phyloP scores from a whole-genome alignment of 2,113 vertebrate genomes.

The Pipa parva region DNA sequence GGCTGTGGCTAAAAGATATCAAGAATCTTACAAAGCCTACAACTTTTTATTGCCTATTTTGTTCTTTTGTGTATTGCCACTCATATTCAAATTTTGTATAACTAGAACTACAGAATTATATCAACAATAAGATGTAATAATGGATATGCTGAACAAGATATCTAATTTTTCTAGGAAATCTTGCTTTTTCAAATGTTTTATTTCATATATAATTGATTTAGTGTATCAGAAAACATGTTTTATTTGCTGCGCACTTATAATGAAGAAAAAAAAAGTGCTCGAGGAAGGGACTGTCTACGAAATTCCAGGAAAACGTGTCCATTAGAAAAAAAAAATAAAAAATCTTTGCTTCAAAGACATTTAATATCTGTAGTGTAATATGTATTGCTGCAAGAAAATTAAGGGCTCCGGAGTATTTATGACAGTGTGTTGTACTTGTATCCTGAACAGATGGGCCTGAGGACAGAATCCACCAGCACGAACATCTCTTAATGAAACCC shows the following conservation, averaged over 20 bases:
- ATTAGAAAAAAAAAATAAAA: slow-evolving; percentile 14
- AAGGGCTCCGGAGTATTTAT: slow-evolving; percentile 27
- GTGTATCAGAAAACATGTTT: slow-evolving; percentile 11
- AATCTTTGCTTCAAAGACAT: slow-evolving; percentile 26
- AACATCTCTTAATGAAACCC: slow-evolving; percentile 39
- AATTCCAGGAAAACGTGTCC: background rate
- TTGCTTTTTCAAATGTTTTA: slow-evolving; percentile 22
- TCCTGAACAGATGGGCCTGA: slow-evolving; percentile 27
- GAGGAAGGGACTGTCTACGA: slow-evolving; percentile 4
- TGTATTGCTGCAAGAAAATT: slow-evolving; percentile 35
- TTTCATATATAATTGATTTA: slow-evolving; percentile 11
- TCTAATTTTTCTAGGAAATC: too few relatives aligned
- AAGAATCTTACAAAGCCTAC: too few relatives aligned
- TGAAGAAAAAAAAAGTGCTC: slow-evolving; percentile 10
- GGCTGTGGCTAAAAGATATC: too few relatives aligned
- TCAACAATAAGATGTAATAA: too few relatives aligned
- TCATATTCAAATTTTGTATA: too few relatives aligned
- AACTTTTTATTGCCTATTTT: too few relatives aligned
- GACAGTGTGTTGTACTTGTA: slow-evolving; percentile 12
- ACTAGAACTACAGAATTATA: too few relatives aligned
- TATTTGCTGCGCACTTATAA: background rate
- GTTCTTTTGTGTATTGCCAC: too few relatives aligned
- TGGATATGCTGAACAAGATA: too few relatives aligned
- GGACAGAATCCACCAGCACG: slow-evolving; percentile 21
- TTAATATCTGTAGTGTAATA: slow-evolving; percentile 6